These are phyloP conservation scores for Mellivora capensis DNA, from an alignment of 2,113 vertebrate genomes.

Conservation along the genomic window DNA sequence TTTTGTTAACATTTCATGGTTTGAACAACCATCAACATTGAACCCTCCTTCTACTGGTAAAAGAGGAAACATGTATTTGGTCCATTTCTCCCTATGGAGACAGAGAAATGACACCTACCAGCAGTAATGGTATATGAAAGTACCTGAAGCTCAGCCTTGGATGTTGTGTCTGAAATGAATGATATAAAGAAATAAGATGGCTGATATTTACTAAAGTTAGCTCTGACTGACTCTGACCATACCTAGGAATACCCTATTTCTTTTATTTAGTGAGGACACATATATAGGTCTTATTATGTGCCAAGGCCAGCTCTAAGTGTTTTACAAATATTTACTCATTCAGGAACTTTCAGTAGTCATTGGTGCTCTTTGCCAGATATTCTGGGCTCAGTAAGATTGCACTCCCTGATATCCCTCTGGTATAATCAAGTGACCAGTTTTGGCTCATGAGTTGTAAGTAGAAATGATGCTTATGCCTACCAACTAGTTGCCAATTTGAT, in stretches of 20 bases:
- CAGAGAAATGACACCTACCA: not conserved
- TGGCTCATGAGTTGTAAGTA: not conserved
- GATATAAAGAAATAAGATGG: not conserved
- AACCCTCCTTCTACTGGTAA: not conserved
- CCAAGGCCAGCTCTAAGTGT: not conserved
- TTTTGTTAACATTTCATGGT: not conserved
- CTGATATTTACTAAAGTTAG: not conserved
- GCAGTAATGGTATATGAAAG: not conserved
- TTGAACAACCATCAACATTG: not conserved
- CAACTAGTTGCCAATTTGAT: not conserved
- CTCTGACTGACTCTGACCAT: not conserved
- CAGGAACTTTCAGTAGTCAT: not conserved
- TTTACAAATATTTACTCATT: not conserved
- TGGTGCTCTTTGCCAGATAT: not conserved
- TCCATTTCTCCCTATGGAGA: not conserved
- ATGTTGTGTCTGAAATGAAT: not conserved
- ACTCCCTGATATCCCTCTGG: not conserved
- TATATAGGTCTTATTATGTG: not conserved
- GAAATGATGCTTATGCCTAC: not conserved
- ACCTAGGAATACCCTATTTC: not conserved
- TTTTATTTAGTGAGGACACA: not conserved
- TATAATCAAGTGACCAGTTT: not conserved
- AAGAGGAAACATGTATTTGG: not conserved
- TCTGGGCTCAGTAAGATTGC: not conserved
- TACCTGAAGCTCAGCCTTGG: not conserved